These are phyloP conservation scores for Agapornis roseicollis DNA, from an alignment of 2,113 vertebrate species.

Conservation along the genomic window DNA sequence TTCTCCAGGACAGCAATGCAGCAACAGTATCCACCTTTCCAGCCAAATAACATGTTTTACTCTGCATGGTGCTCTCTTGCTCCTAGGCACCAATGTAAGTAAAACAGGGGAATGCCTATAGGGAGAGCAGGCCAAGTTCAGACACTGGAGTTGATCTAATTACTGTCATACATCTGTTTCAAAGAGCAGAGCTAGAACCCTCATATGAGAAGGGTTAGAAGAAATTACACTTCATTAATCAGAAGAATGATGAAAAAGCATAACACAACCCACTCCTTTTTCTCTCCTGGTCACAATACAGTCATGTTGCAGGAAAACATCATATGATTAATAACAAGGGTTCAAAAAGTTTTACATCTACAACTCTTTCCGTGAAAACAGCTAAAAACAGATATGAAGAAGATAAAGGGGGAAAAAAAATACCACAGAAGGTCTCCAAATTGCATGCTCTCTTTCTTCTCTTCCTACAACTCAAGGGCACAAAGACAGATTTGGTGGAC, in stretches of 20 bases:
- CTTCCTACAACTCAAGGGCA: neutral
- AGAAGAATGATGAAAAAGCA: neutral
- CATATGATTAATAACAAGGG: neutral
- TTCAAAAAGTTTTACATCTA: neutral
- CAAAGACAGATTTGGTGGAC: neutral
- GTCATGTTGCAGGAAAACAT: neutral
- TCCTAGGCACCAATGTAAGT: neutral
- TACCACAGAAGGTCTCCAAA: neutral
- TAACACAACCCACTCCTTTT: neutral
- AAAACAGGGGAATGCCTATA: neutral
- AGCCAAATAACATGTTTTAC: neutral
- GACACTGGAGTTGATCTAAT: neutral
- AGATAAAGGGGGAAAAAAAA: neutral
- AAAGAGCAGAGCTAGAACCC: neutral
- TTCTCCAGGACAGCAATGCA: neutral
- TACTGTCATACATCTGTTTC: neutral
- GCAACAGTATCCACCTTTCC: neutral
- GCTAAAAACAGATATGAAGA: neutral
- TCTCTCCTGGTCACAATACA: neutral
- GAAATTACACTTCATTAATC: neutral
- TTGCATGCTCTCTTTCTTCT: neutral
- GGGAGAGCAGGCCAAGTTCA: rapidly evolving
- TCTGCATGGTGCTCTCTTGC: neutral
- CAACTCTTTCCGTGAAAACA: neutral
- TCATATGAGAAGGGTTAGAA: neutral